Evolutionary conservation across 1,140 invertebrate species (phyloP).

Genomic region (Hypothenemus hampei): DNA sequence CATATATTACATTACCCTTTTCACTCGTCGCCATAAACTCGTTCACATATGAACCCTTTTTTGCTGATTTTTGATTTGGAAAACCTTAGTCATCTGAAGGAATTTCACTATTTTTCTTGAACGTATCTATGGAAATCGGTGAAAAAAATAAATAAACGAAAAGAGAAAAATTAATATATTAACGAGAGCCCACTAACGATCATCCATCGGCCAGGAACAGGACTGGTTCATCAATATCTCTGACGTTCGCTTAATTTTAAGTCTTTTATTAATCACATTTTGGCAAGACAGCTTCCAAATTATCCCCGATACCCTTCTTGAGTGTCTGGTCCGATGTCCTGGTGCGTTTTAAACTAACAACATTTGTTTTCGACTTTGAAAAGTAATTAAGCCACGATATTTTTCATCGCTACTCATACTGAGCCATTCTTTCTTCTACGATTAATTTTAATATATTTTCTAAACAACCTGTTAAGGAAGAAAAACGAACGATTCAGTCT

Average conservation of each 20-base stretch:
- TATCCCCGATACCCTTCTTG: conserved; percentile 34
- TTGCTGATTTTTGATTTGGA: too few relatives aligned
- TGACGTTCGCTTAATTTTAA: conserved; percentile 23
- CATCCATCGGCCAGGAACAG: conserved; percentile 2
- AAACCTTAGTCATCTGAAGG: too few relatives aligned
- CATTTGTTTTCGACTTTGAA: conserved; percentile 33
- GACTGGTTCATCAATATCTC: conserved; percentile 23
- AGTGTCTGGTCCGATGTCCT: conserved; percentile 31
- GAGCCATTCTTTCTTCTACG: conserved; percentile 33
- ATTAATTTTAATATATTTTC: conserved; percentile 39
- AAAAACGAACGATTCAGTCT: too few relatives aligned
- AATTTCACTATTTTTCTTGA: too few relatives aligned
- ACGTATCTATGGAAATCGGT: too few relatives aligned
- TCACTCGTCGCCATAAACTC: too few relatives aligned
- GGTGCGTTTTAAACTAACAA: conserved; percentile 38
- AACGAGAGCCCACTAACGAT: conserved; percentile 17
- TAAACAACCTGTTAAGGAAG: conserved; percentile 16
- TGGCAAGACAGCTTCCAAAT: conserved; percentile 37
- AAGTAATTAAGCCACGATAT: conserved; percentile 19
- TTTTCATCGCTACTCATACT: conserved; percentile 39
- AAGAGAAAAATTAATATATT: conserved; percentile 19
- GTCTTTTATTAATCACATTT: conserved; percentile 40
- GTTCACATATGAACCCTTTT: too few relatives aligned
- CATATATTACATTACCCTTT: too few relatives aligned
- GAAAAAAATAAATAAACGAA: conserved; percentile 13